A percentile compares a stretch with the other conserved stretches of the same genome.
These are phyloP conservation scores for Lottia gigantea DNA, from an alignment of 2,888 invertebrate genomes.

Conservation along the genomic window DNA sequence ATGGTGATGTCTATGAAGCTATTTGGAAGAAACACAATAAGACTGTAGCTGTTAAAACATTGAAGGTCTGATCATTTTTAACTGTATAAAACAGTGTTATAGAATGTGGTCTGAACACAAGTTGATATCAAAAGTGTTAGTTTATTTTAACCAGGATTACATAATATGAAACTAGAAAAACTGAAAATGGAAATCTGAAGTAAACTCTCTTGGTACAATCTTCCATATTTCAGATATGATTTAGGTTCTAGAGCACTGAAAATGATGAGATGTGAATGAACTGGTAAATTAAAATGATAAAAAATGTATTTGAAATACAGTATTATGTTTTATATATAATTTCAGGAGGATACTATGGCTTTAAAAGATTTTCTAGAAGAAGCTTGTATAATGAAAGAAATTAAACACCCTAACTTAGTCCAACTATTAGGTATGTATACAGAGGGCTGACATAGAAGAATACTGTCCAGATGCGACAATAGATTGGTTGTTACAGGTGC, in stretches of 20 bases:
- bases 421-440: constrained; percentile 81
- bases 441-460: neutral
- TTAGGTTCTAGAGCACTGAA: too few relatives aligned
- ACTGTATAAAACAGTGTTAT: too few relatives aligned
- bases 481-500: too few relatives aligned
- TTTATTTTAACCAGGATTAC: neutral
- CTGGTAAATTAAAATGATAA: too few relatives aligned
- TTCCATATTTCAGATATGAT: too few relatives aligned
- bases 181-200: too few relatives aligned
- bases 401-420: constrained; percentile 98
- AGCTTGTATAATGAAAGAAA: constrained; percentile 99
- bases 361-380: constrained; percentile 98
- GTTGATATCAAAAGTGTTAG: too few relatives aligned
- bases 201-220: too few relatives aligned
- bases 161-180: neutral
- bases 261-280: too few relatives aligned
- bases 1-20: constrained; percentile 89
- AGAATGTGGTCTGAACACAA: too few relatives aligned
- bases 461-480: too few relatives aligned
- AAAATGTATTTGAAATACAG: too few relatives aligned
- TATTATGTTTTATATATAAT: neutral
- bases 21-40: constrained; percentile 95
- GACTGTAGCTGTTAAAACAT: constrained; percentile 98
- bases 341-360: constrained; percentile 96
- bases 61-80: constrained; percentile 77